A percentile compares a stretch with the other conserved stretches of the same genome.
These are phyloP conservation scores for Melinaea menophilus DNA, from an alignment of 2,888 invertebrate species.

Conservation along the genomic window DNA sequence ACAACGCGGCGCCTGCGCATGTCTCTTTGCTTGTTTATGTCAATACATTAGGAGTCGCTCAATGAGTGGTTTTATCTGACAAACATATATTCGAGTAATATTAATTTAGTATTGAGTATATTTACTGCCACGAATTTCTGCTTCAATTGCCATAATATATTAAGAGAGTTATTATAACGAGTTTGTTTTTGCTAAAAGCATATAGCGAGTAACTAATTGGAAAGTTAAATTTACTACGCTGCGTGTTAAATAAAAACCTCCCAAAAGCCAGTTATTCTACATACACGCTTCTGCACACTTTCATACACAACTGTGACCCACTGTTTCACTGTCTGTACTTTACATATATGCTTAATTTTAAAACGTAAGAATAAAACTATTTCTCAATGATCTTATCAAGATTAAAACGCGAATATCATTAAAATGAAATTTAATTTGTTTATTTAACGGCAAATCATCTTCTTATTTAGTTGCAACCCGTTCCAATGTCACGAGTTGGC, in stretches of 20 bases:
- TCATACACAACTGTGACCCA: slow-evolving; percentile 11
- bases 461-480: too few species aligned
- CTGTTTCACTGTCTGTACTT: background rate
- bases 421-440: too few species aligned
- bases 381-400: too few species aligned
- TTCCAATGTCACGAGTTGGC: too few species aligned
- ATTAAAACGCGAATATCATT: too few species aligned
- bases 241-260: slow-evolving; percentile 12
- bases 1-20: slow-evolving; percentile 12
- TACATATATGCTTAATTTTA: too few species aligned
- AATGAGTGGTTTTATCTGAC: slow-evolving; percentile 7
- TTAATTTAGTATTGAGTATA: background rate
- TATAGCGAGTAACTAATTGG: background rate
- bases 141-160: background rate
- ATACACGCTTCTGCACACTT: slow-evolving; percentile 12
- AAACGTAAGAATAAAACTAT: too few species aligned
- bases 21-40: slow-evolving; percentile 8
- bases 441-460: too few species aligned
- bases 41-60: slow-evolving; percentile 7
- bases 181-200: too few species aligned
- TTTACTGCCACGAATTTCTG: slow-evolving; percentile 1
- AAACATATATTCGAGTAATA: background rate
- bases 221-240: background rate
- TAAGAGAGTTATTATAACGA: background rate
- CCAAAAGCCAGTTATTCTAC: background rate